Evolutionary conservation across 2,113 vertebrate species (phyloP).

Genomic region (Glaucomys volans): DNA sequence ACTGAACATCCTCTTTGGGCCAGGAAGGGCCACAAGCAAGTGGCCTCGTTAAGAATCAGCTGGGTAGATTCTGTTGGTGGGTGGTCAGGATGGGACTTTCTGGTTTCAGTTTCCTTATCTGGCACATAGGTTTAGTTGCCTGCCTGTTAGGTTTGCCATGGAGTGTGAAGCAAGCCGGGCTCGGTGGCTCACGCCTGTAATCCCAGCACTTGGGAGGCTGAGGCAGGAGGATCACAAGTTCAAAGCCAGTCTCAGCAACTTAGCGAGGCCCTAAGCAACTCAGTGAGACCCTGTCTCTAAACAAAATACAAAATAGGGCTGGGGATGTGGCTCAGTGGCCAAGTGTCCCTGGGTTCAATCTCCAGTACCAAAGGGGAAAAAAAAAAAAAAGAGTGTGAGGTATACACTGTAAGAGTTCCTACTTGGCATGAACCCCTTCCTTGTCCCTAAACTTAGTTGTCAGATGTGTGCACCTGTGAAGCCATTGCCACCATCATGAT

Average conservation of each 20-base stretch:
- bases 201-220: too few relatives aligned
- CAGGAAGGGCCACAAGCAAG: rapidly evolving
- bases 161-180: too few relatives aligned
- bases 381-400: background rate
- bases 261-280: too few relatives aligned
- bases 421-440: background rate
- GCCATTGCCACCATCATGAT: background rate
- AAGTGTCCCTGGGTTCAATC: too few relatives aligned
- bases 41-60: background rate
- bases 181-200: too few relatives aligned
- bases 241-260: too few relatives aligned
- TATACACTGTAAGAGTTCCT: rapidly evolving
- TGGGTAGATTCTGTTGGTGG: too few relatives aligned
- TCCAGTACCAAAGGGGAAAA: too few relatives aligned
- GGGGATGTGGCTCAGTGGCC: too few relatives aligned
- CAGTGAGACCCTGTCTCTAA: too few relatives aligned
- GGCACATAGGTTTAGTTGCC: background rate
- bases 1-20: background rate
- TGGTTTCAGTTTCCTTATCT: background rate
- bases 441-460: background rate
- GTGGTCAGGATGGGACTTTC: background rate
- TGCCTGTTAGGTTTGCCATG: background rate
- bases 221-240: too few relatives aligned
- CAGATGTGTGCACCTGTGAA: background rate
- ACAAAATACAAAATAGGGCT: too few relatives aligned